Conservation (phyloP, 2,113 vertebrate genomes). For the Pyrgilauda ruficollis region DNA sequence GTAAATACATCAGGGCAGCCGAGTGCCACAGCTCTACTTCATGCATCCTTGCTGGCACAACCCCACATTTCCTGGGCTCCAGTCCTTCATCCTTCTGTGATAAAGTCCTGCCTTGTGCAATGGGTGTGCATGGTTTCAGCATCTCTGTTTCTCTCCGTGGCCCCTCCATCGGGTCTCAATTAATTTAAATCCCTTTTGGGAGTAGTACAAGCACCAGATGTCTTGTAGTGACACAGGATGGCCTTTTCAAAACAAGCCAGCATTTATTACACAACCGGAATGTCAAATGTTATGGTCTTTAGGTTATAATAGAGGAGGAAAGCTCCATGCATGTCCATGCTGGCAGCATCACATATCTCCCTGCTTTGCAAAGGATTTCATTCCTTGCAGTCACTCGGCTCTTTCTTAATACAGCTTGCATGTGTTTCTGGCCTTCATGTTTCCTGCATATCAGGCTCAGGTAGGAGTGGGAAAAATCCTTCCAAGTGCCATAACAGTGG, state of each 20-base stretch:
- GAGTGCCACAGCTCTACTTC: background rate
- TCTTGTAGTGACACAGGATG: background rate
- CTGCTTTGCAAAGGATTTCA: constrained; percentile 1
- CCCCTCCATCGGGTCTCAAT: constrained; percentile 22
- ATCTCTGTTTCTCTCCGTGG: background rate
- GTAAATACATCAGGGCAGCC: background rate
- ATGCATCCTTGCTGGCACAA: background rate
- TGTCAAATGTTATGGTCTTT: constrained; percentile 50
- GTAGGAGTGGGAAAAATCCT: background rate
- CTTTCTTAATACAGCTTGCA: background rate
- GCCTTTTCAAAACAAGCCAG: constrained; percentile 52
- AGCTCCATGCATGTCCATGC: constrained; percentile 11
- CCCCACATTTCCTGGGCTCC: background rate
- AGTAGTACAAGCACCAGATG: constrained; percentile 25
- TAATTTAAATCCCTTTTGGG: constrained; percentile 20
- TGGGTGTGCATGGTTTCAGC: background rate
- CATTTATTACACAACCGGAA: constrained; percentile 55
- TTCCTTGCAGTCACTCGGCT: background rate
- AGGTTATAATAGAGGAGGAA: constrained; percentile 38
- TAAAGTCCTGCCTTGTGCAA: background rate
- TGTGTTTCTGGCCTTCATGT: background rate
- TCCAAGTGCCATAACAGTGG: background rate
- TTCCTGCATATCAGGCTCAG: background rate
- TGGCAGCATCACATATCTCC: background rate
- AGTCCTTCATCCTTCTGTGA: background rate